Conservation (phyloP, 2,888 invertebrate genomes). For the Leptinotarsa rubiginosa region DNA sequence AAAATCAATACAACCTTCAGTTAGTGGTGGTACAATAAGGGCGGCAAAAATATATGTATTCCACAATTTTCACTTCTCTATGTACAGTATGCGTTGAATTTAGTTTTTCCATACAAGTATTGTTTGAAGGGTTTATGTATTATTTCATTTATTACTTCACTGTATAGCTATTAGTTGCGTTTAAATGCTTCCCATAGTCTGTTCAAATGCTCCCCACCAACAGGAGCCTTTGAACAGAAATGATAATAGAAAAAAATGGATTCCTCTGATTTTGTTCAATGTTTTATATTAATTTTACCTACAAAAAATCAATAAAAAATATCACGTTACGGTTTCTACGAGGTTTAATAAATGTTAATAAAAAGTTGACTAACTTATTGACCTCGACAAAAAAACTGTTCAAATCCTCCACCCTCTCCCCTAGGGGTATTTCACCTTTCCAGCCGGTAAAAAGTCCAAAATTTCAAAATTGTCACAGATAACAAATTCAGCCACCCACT, state of each 20-base stretch:
- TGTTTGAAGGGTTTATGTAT: background rate
- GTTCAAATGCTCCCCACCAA: background rate
- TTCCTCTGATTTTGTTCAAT: background rate
- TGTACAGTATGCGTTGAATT: conserved; percentile 5
- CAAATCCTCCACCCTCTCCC: conserved; percentile 7
- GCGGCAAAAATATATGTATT: background rate
- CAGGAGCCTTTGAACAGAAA: conserved; percentile 1
- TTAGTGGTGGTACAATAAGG: conserved; percentile 7
- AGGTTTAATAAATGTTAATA: background rate
- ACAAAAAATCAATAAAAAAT: background rate
- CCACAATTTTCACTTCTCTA: background rate
- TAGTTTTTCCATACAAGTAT: background rate
- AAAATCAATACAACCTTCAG: background rate
- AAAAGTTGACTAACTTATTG: background rate
- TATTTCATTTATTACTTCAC: background rate
- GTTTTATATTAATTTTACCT: background rate
- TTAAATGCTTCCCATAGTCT: background rate
- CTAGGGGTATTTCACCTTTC: too few species aligned
- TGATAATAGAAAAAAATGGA: background rate
- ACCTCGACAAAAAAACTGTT: background rate
- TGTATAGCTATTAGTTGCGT: background rate
- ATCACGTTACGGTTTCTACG: background rate
- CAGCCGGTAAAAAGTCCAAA: too few species aligned
- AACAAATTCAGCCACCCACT: too few species aligned
- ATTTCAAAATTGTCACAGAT: too few species aligned